Evolutionary conservation across 2,797 vertebrate genomes (phyloP).

Genomic region (Thamnophis elegans): DNA sequence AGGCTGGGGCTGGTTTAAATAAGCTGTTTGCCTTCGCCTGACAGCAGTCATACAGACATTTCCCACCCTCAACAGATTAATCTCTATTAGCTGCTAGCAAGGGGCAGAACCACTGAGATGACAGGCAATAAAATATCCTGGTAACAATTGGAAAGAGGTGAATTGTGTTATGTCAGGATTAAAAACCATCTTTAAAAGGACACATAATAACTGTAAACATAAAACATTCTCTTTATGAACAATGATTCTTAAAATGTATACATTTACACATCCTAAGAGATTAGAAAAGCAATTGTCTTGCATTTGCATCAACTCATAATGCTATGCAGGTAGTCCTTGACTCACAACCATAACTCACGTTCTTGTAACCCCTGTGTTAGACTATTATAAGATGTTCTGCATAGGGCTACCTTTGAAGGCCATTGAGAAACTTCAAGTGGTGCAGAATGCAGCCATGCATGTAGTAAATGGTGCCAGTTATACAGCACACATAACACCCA

Average conservation of each 20-base stretch:
- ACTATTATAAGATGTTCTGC: background rate
- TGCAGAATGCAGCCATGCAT: background rate
- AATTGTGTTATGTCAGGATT: background rate
- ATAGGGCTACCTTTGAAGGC: background rate
- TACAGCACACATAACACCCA: background rate
- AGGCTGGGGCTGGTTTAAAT: background rate
- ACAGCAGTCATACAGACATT: background rate
- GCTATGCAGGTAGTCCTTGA: background rate
- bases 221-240: background rate
- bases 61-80: background rate
- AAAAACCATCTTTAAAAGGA: background rate
- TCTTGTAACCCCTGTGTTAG: background rate
- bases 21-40: background rate
- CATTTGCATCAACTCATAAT: background rate
- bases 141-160: background rate
- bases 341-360: background rate
- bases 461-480: background rate
- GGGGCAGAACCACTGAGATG: background rate
- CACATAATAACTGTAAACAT: background rate
- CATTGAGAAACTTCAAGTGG: background rate
- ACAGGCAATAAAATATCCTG: background rate
- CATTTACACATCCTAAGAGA: background rate
- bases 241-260: background rate
- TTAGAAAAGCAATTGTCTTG: background rate
- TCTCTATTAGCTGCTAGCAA: background rate